Percentiles rank a stretch among this genome's conserved stretches.
Evolutionary conservation across 2,113 vertebrate species (phyloP).

Genomic region (Calonectris borealis): DNA sequence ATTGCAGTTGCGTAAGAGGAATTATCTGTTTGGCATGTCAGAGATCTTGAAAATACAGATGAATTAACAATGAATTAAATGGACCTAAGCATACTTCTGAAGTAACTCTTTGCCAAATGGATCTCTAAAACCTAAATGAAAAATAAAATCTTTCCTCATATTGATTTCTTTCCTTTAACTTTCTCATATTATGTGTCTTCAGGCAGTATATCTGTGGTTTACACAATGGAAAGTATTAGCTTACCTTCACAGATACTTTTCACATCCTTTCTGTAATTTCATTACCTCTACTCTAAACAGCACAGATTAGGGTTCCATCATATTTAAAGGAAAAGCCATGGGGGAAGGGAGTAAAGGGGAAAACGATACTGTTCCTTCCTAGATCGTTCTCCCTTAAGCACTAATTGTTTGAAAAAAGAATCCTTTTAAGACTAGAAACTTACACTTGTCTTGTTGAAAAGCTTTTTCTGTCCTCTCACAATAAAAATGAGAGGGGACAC

Average conservation of each 20-base stretch:
- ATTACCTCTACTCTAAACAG: conserved; percentile 59
- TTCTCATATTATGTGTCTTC: conserved; percentile 60
- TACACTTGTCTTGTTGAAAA: background rate
- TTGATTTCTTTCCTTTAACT: conserved; percentile 53
- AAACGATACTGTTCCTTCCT: background rate
- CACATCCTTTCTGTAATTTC: conserved; percentile 69
- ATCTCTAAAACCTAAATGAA: conserved; percentile 35
- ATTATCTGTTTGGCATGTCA: background rate
- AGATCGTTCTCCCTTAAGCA: background rate
- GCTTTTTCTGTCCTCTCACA: background rate
- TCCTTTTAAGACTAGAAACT: background rate
- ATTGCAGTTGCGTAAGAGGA: background rate
- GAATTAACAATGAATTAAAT: conserved; percentile 1
- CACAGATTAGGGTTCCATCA: conserved; percentile 55
- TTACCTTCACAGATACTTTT: conserved; percentile 67
- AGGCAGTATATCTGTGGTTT: conserved; percentile 53
- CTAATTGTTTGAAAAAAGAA: background rate
- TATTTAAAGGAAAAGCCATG: conserved; percentile 42
- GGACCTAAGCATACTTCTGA: background rate
- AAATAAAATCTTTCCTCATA: conserved; percentile 58
- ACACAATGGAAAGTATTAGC: conserved; percentile 63
- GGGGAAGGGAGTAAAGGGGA: background rate
- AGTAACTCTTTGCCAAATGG: conserved; percentile 41
- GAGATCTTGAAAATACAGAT: background rate
- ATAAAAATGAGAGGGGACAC: background rate